Conservation (phyloP, 53 echinoderm and acorn worm species). For the Apostichopus leukothele region DNA sequence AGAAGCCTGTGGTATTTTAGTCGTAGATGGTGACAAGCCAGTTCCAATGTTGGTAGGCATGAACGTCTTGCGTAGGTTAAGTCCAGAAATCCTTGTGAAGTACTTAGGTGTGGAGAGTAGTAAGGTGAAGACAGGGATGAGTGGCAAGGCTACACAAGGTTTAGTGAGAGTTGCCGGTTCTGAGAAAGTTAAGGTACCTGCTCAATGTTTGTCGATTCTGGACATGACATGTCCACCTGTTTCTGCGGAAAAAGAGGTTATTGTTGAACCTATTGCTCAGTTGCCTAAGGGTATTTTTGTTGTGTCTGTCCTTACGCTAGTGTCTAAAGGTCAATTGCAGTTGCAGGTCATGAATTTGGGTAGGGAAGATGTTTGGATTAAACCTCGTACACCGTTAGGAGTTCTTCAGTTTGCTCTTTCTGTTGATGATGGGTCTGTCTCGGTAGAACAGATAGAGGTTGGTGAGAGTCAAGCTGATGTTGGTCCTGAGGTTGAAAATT, state of each 20-base stretch:
- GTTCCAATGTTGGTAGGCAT: constrained; percentile 39
- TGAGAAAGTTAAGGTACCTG: background rate
- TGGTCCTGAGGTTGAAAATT: background rate
- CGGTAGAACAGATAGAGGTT: too few species aligned
- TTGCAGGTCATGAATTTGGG: constrained; percentile 38
- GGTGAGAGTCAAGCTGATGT: too few species aligned
- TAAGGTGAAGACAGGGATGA: background rate
- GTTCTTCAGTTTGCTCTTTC: background rate
- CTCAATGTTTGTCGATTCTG: background rate
- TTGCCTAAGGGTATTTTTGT: background rate
- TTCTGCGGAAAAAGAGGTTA: background rate
- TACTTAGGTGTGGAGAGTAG: background rate
- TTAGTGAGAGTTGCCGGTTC: constrained; percentile 32
- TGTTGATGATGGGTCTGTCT: too few species aligned
- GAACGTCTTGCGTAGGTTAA: constrained; percentile 23
- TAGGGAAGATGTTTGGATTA: constrained; percentile 16
- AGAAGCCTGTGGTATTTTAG: constrained; percentile 9
- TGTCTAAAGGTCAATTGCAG: background rate
- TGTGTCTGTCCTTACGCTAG: background rate
- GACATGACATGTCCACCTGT: background rate
- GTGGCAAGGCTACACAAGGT: background rate
- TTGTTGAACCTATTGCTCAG: background rate
- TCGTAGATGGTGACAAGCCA: background rate
- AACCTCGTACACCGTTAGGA: constrained; percentile 35
- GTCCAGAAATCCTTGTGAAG: background rate